phyloP scores from a whole-genome alignment of 1,140 invertebrate genomes.

The Scaptomyza graminum region DNA sequence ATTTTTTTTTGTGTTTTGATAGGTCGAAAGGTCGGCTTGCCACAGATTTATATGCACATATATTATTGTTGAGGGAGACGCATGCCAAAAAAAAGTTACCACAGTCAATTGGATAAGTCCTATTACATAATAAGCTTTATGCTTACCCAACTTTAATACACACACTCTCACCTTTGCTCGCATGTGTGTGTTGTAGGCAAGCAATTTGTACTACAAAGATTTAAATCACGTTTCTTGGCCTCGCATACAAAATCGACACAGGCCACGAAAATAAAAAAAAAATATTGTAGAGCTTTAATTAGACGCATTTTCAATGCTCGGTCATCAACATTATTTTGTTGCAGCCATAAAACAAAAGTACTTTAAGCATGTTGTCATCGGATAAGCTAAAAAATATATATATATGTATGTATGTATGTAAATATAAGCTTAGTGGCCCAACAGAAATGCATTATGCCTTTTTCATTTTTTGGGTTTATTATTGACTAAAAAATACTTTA shows the following conservation, averaged over 20 bases:
- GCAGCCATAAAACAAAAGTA: slow-evolving; percentile 38
- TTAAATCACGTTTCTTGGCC: slow-evolving; percentile 58
- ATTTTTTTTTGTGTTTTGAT: not conserved
- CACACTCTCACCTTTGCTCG: not conserved
- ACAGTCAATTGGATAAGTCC: slow-evolving; percentile 36
- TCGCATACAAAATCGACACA: slow-evolving; percentile 40
- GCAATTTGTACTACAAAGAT: slow-evolving; percentile 42
- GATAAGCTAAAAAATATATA: too few relatives aligned
- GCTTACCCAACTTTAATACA: slow-evolving; percentile 44
- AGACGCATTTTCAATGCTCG: slow-evolving; percentile 65
- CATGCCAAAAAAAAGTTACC: slow-evolving; percentile 32
- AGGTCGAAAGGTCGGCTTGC: slow-evolving; percentile 28
- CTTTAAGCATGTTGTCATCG: not conserved
- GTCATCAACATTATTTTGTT: slow-evolving; percentile 54
- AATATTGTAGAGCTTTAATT: slow-evolving; percentile 77
- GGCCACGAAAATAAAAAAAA: slow-evolving; percentile 25
- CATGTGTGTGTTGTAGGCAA: slow-evolving; percentile 14
- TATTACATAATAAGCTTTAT: slow-evolving; percentile 51
- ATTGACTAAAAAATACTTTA: too few relatives aligned
- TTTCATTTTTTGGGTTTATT: too few relatives aligned
- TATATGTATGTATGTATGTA: too few relatives aligned
- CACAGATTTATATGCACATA: slow-evolving; percentile 21
- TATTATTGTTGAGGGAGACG: slow-evolving; percentile 5
- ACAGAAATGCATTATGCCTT: too few relatives aligned
- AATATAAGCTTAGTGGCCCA: too few relatives aligned